Conservation (phyloP, 2,113 vertebrate genomes). For the Vireo altiloquus region DNA sequence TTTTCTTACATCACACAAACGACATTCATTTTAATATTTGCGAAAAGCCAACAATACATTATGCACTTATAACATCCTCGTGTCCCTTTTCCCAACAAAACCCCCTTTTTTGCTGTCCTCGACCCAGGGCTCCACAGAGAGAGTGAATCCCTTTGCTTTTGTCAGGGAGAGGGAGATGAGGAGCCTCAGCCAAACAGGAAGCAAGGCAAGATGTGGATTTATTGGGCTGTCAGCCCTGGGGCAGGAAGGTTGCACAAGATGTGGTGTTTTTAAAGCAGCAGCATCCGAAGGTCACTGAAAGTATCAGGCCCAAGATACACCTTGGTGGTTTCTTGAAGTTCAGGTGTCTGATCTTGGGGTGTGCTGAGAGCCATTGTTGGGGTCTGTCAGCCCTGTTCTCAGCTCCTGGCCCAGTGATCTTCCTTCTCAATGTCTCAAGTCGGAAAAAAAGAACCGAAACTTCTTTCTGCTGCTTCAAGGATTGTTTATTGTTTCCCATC, state of each 20-base stretch:
- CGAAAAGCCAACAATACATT: too few relatives aligned
- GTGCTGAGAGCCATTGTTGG: background rate
- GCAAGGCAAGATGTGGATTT: background rate
- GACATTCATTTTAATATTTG: too few relatives aligned
- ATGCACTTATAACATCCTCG: too few relatives aligned
- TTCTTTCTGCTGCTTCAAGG: too few relatives aligned
- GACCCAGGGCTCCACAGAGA: background rate
- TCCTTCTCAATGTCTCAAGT: too few relatives aligned
- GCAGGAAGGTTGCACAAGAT: background rate
- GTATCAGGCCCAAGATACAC: background rate
- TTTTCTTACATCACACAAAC: too few relatives aligned
- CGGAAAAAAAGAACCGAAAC: too few relatives aligned
- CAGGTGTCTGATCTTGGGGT: fast-evolving
- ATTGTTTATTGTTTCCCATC: too few relatives aligned
- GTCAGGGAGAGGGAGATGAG: background rate
- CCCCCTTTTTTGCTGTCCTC: background rate
- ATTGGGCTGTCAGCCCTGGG: background rate
- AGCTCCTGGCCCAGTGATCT: too few relatives aligned
- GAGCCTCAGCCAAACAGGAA: background rate
- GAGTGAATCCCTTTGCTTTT: background rate
- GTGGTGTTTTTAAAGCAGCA: background rate
- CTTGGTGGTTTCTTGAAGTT: background rate
- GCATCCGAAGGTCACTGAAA: background rate
- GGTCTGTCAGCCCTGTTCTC: too few relatives aligned
- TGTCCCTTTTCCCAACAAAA: background rate